A percentile compares a stretch with the other conserved stretches of the same genome.
These are phyloP conservation scores for Phalanger gymnotis DNA, from an alignment of 2,797 vertebrate genomes.

Conservation along the genomic window DNA sequence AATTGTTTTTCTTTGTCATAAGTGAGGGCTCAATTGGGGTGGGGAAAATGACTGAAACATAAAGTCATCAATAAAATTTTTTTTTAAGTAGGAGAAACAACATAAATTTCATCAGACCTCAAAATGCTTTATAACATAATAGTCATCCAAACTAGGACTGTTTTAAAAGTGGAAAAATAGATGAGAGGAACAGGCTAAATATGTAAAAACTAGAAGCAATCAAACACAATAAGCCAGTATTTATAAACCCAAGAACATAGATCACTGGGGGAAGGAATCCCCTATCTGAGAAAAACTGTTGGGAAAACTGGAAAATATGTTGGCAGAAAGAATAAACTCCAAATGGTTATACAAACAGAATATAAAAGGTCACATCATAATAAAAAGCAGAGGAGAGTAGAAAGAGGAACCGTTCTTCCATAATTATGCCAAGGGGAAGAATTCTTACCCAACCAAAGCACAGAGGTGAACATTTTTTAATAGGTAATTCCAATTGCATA, in stretches of 20 bases:
- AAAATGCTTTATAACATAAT: background rate
- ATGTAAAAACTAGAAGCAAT: background rate
- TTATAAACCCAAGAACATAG: background rate
- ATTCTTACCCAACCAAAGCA: background rate
- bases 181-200: background rate
- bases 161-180: background rate
- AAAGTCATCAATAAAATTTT: background rate
- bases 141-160: background rate
- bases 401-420: background rate
- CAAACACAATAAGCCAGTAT: background rate
- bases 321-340: background rate
- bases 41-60: background rate
- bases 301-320: background rate
- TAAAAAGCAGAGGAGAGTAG: background rate
- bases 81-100: background rate
- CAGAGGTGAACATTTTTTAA: background rate
- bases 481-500: background rate
- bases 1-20: background rate
- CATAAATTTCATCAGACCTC: background rate
- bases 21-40: background rate
- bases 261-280: background rate
- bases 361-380: background rate
- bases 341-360: background rate
- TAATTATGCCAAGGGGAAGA: background rate
- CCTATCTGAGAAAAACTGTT: background rate